Evolutionary conservation across 2,113 vertebrate species (phyloP).

Genomic region (Hirundichthys speculiger): DNA sequence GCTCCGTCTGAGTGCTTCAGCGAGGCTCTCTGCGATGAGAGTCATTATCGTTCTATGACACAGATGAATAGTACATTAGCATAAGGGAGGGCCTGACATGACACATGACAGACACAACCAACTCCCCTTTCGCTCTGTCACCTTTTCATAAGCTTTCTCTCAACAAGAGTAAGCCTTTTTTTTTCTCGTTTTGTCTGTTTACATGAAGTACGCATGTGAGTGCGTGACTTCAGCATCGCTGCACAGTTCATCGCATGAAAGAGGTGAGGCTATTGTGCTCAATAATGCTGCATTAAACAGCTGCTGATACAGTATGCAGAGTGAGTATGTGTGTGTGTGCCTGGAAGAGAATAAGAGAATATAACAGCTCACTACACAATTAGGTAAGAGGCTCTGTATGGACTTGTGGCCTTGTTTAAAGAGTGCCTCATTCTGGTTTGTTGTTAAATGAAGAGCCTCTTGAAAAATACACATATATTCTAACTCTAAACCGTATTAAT

Average conservation of each 20-base stretch:
- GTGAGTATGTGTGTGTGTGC: constrained; percentile 39
- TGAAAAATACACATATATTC: constrained; percentile 38
- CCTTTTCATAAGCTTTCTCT: constrained; percentile 30
- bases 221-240: constrained; percentile 32
- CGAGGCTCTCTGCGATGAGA: constrained; percentile 52
- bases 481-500: constrained; percentile 54
- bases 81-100: constrained; percentile 59
- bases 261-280: constrained; percentile 41
- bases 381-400: constrained; percentile 67
- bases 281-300: constrained; percentile 19
- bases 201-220: constrained; percentile 20
- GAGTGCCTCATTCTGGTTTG: constrained; percentile 57
- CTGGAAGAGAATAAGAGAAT: constrained; percentile 61
- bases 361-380: constrained; percentile 54
- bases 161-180: constrained; percentile 27
- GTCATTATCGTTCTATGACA: constrained; percentile 66
- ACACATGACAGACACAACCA: constrained; percentile 48
- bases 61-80: constrained; percentile 70
- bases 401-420: constrained; percentile 76
- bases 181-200: constrained; percentile 29
- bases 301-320: constrained; percentile 12
- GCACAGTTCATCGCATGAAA: constrained; percentile 32
- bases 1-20: constrained; percentile 45
- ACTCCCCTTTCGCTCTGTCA: constrained; percentile 33
- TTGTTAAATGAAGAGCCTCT: constrained; percentile 70